Conservation (phyloP, 2,797 vertebrate species). For the Esox masquinongy region DNA sequence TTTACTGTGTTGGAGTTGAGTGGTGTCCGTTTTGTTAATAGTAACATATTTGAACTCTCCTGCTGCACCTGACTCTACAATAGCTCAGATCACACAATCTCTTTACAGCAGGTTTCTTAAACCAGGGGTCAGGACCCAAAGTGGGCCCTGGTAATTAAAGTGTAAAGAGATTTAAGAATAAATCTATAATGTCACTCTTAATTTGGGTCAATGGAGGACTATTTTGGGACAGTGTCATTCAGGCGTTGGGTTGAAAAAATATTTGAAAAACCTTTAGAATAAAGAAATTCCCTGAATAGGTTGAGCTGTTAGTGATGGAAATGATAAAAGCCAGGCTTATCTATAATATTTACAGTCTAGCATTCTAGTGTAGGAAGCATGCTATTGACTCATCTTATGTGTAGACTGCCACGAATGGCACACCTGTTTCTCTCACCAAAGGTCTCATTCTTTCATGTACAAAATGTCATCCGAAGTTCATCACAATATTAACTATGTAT, state of each 20-base stretch:
- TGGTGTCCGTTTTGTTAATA: conserved; percentile 2
- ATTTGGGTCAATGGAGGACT: no score
- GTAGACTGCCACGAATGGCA: background rate
- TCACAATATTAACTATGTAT: conserved; percentile 39
- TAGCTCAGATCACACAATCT: conserved; percentile 40
- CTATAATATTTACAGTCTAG: conserved; percentile 42
- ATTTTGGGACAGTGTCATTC: background rate
- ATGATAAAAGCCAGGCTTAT: background rate
- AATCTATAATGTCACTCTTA: no score
- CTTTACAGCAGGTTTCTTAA: conserved; percentile 21
- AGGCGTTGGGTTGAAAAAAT: no score
- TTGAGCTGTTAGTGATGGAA: no score
- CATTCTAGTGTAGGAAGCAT: conserved; percentile 9
- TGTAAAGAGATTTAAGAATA: conserved; percentile 22
- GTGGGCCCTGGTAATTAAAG: no score
- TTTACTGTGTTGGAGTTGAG: conserved; percentile 26
- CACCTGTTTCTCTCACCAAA: conserved; percentile 32
- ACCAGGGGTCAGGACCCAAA: no score
- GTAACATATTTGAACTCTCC: conserved; percentile 53
- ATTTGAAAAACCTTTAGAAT: no score
- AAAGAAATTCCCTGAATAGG: no score
- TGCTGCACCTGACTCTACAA: background rate
- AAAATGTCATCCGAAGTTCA: conserved; percentile 36
- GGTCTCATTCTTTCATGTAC: conserved; percentile 22
- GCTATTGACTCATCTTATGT: background rate